Evolutionary conservation across 2,888 invertebrate genomes (phyloP), one percentile per base, ranked within the genome.

Genomic region (Pteria penguin): DNA sequence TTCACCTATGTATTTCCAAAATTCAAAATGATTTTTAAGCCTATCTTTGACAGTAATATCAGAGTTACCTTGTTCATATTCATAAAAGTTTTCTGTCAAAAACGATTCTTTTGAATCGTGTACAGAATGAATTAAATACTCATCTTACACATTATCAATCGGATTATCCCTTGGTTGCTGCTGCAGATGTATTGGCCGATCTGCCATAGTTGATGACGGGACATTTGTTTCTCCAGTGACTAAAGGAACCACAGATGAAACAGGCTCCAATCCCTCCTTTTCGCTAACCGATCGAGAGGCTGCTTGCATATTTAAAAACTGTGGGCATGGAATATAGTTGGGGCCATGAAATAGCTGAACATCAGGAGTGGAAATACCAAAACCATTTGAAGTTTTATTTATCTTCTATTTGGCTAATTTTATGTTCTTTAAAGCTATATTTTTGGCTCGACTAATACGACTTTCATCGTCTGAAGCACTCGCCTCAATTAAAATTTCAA

Each of bases 1-100:
- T 14, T 75, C 57, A 31, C 71, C 71, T 29, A 72, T 75, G 5
- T 33, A 24, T 65, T 67, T 57, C 78, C 75, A 78, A 72, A 79
- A 81, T 11, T 75, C 18, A 24, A 75, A 45, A 68, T 70, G 54
- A 18, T 66, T 33, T 54, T 69, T 76, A 26, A 74, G 33, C 33
- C 81, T 60, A 32, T 72, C 78, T 54, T 63, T 78, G 24, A n/a
- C n/a, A n/a, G n/a, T n/a, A n/a, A 76, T 36, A 36, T 36, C 14
- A 36, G 45, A 5, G 45, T 36, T 36, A 14, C 14, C 71, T 58
- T 75, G 67, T 29, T 80, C 75, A 36, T 75, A 75, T 29, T 80
- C 76, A 36, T 18, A 72, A 70, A 36, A 76, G 27, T 74, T 74
- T 26, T 36, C n/a, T 14, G 61, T 76, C 66, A 70, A 73, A 14